phyloP scores from a whole-genome alignment of 1,140 invertebrate genomes.

The Popillia japonica region DNA sequence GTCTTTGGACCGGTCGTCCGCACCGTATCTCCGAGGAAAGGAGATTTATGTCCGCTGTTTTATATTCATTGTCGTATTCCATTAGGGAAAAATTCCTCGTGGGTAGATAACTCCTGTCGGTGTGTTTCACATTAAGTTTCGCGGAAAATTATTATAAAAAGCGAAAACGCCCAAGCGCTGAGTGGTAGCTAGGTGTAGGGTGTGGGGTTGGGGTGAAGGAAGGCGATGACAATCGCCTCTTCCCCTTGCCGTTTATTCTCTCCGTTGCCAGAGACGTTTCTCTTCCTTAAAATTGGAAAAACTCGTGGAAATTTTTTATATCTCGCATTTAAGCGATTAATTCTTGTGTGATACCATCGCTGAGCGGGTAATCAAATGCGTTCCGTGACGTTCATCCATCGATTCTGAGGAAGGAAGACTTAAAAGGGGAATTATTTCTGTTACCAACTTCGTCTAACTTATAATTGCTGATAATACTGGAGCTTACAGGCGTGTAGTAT shows the following conservation, averaged over 20 bases:
- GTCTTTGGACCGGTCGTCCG: background rate
- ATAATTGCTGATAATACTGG: too few relatives aligned
- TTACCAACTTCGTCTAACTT: too few relatives aligned
- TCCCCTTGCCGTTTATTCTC: background rate
- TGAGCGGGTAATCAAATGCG: slow-evolving; percentile 1
- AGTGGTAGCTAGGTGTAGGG: background rate
- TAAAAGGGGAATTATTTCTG: background rate
- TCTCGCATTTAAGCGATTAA: background rate
- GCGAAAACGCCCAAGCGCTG: slow-evolving; percentile 17
- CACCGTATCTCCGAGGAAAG: slow-evolving; percentile 5
- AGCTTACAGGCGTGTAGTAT: too few relatives aligned
- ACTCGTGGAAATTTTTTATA: background rate
- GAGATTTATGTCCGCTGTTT: slow-evolving; percentile 26
- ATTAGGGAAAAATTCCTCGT: slow-evolving; percentile 32
- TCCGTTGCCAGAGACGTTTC: background rate
- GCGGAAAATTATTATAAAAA: slow-evolving; percentile 35
- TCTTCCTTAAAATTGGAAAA: background rate
- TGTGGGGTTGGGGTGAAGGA: background rate
- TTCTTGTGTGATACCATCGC: background rate
- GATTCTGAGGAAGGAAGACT: background rate
- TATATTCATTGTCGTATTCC: slow-evolving; percentile 35
- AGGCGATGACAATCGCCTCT: background rate
- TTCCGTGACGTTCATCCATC: background rate
- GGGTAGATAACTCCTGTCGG: slow-evolving; percentile 33
- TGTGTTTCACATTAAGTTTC: slow-evolving; percentile 27